Evolutionary conservation across 2,797 vertebrate genomes (phyloP).

Genomic region (Ceryle rudis): DNA sequence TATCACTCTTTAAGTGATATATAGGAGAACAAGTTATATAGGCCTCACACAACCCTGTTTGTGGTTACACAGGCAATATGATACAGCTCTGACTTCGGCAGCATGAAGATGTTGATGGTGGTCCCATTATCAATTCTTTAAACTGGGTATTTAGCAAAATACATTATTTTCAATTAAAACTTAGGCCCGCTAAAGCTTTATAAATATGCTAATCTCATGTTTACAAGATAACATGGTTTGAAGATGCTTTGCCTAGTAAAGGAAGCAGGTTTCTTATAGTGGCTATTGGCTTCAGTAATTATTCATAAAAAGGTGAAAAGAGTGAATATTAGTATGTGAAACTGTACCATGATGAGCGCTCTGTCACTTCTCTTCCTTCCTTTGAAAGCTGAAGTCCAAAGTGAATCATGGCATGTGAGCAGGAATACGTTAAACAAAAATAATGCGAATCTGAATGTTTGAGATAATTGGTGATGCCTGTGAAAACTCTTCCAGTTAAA

Average conservation of each 20-base stretch:
- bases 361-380: not conserved
- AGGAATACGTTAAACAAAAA: not conserved
- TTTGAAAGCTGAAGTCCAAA: not conserved
- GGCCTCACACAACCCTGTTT: not conserved
- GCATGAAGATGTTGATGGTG: not conserved
- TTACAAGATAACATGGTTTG: not conserved
- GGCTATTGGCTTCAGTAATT: not conserved
- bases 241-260: not conserved
- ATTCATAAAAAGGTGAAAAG: not conserved
- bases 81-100: not conserved
- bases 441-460: not conserved
- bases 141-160: not conserved
- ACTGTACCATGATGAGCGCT: accelerated
- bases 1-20: not conserved
- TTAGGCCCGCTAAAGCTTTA: not conserved
- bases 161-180: not conserved
- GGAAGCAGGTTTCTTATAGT: not conserved
- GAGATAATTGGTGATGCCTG: not conserved
- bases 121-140: not conserved
- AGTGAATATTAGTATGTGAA: not conserved
- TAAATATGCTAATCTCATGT: not conserved
- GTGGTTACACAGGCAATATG: not conserved
- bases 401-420: not conserved
- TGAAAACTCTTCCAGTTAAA: not conserved
- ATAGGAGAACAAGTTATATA: not conserved